A percentile compares a stretch with the other conserved stretches of the same genome.
These are phyloP conservation scores for Malacoraja senta DNA, from an alignment of 2,797 vertebrate species.

Conservation along the genomic window DNA sequence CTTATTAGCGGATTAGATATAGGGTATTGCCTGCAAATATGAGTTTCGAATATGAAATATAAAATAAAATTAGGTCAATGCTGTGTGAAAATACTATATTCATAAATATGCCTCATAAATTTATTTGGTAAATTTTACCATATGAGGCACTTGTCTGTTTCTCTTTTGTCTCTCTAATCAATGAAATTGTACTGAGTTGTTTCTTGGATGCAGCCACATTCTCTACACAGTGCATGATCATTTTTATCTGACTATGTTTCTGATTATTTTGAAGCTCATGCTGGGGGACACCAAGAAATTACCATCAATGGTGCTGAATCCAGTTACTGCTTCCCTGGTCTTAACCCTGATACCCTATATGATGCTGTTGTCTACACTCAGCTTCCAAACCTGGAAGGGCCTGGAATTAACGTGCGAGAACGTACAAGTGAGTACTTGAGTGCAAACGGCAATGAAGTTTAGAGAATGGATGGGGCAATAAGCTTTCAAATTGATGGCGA, in stretches of 20 bases:
- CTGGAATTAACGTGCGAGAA: constrained; percentile 72
- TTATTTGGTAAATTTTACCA: neutral
- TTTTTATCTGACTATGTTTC: neutral
- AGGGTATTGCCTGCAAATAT: neutral
- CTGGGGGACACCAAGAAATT: constrained; percentile 79
- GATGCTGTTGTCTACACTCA: constrained; percentile 79
- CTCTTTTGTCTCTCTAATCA: neutral
- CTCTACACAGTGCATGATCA: neutral
- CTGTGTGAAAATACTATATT: neutral
- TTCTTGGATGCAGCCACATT: neutral
- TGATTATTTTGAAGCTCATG: constrained; percentile 50
- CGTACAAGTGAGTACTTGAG: constrained; percentile 65
- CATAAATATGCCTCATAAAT: neutral
- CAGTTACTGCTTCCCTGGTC: constrained; percentile 82
- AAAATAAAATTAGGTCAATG: neutral
- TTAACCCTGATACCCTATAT: constrained; percentile 78
- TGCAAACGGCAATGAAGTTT: neutral
- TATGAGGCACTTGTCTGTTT: neutral
- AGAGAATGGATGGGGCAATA: neutral
- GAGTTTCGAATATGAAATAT: neutral
- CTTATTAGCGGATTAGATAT: neutral
- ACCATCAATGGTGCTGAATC: constrained; percentile 81
- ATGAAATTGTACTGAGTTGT: neutral
- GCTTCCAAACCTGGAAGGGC: constrained; percentile 89
- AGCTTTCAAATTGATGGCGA: neutral